These are phyloP conservation scores for Seira ritae DNA, from an alignment of 2,888 invertebrate species.

Conservation along the genomic window DNA sequence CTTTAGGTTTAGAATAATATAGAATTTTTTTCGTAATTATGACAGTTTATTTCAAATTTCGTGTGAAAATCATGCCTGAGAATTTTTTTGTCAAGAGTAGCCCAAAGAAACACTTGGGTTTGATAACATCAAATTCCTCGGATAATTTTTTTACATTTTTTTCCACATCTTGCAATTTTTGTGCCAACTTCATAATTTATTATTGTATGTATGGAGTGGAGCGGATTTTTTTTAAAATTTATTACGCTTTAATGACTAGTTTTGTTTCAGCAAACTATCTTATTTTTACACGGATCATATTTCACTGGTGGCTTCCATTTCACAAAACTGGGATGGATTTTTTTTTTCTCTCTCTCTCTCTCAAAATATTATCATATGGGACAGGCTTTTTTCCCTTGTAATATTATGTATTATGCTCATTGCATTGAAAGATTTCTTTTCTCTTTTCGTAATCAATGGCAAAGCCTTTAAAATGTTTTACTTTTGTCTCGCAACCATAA, in stretches of 20 bases:
- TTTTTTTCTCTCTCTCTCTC: conserved; percentile 6
- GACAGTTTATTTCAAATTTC: too few relatives aligned
- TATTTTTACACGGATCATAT: conserved; percentile 17
- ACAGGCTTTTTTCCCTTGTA: not conserved
- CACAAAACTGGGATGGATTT: conserved; percentile 33
- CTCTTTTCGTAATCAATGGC: not conserved
- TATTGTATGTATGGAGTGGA: not conserved
- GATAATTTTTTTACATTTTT: too few relatives aligned
- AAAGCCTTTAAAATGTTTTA: conserved; percentile 17
- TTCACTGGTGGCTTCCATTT: conserved; percentile 15
- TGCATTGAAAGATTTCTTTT: conserved; percentile 8
- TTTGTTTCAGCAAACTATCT: conserved; percentile 23
- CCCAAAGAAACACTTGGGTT: too few relatives aligned
- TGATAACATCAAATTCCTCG: not conserved
- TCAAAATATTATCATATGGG: not conserved
- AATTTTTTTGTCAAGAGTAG: too few relatives aligned
- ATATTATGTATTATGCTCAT: not conserved
- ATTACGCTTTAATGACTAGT: conserved; percentile 18
- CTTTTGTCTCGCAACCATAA: conserved; percentile 9
- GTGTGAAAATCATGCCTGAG: too few relatives aligned
- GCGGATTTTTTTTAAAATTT: conserved; percentile 6
- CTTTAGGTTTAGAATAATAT: too few relatives aligned
- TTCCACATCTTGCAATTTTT: not conserved
- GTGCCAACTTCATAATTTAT: conserved; percentile 16
- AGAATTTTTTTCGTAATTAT: too few relatives aligned